Evolutionary conservation across 1,140 invertebrate species (phyloP).

Genomic region (Myzus persicae): DNA sequence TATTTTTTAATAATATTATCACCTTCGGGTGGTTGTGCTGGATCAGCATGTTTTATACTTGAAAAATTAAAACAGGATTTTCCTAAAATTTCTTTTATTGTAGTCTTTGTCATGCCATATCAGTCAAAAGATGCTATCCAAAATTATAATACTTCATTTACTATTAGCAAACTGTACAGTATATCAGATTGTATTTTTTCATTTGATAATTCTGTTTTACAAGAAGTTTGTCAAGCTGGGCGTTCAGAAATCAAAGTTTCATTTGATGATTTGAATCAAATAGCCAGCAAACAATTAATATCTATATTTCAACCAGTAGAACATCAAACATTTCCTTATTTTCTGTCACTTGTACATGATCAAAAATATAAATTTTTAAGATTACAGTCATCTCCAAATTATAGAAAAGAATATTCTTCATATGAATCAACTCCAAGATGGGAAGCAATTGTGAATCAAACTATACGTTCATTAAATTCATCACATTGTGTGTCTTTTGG

Average conservation of each 20-base stretch:
- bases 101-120: conserved; percentile 32
- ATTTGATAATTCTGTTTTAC: conserved; percentile 54
- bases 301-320: conserved; percentile 52
- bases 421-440: conserved; percentile 51
- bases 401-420: conserved; percentile 52
- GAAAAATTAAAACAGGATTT: conserved; percentile 51
- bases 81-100: conserved; percentile 40
- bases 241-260: conserved; percentile 33
- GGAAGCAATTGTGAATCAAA: conserved; percentile 54
- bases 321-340: conserved; percentile 39
- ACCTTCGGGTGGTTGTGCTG: conserved; percentile 47
- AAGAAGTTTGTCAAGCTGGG: conserved; percentile 50
- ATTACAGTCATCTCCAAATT: conserved; percentile 32
- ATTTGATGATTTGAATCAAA: conserved; percentile 44
- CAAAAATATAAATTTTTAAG: conserved; percentile 46
- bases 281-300: conserved; percentile 32
- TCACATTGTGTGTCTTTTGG: conserved; percentile 24
- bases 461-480: conserved; percentile 15
- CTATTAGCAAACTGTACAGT: conserved; percentile 44
- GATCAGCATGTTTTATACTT: conserved; percentile 45
- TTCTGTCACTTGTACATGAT: conserved; percentile 27
- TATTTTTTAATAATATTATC: conserved; percentile 52
- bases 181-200: conserved; percentile 51
- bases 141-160: conserved; percentile 54
- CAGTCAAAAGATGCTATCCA: conserved; percentile 53